A percentile compares a stretch with the other conserved stretches of the same genome.
Evolutionary conservation across 2,888 invertebrate genomes (phyloP).

Genomic region (Abrostola triplasia): DNA sequence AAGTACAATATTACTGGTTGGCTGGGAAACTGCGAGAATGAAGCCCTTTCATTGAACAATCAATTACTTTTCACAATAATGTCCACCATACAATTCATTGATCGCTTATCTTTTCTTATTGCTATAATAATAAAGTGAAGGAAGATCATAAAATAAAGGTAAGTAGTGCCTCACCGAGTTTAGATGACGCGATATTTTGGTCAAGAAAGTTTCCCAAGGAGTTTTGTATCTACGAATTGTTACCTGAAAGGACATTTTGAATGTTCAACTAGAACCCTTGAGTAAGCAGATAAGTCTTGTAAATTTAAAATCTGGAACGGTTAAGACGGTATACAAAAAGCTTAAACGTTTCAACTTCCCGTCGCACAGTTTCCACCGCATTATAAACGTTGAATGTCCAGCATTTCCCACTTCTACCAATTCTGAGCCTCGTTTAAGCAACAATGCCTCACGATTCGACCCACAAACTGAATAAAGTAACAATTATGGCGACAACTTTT

Average conservation of each 20-base stretch:
- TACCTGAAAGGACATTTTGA: too few species aligned
- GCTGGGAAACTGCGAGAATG: conserved; percentile 20
- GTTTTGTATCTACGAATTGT: too few species aligned
- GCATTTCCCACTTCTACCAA: conserved; percentile 8
- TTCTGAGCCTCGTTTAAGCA: conserved; percentile 32
- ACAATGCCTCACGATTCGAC: conserved; percentile 49
- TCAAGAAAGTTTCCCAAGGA: too few species aligned
- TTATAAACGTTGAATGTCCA: background rate
- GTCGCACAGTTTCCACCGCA: too few species aligned
- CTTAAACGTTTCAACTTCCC: too few species aligned
- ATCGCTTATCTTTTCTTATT: conserved; percentile 13
- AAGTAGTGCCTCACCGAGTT: too few species aligned
- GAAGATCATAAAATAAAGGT: background rate
- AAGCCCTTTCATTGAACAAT: conserved; percentile 28
- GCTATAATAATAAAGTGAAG: background rate
- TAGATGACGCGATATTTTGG: too few species aligned
- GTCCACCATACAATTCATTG: conserved; percentile 6
- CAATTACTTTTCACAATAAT: conserved; percentile 28
- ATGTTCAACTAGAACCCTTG: too few species aligned
- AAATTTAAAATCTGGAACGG: too few species aligned
- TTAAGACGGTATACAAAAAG: too few species aligned
- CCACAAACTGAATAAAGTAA: conserved; percentile 43
- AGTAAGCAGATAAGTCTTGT: too few species aligned
- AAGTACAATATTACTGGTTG: background rate
- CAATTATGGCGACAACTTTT: conserved; percentile 46